A percentile compares a stretch with the other conserved stretches of the same genome.
phyloP scores from a whole-genome alignment of 2,113 vertebrate genomes.

The Callospermophilus lateralis region DNA sequence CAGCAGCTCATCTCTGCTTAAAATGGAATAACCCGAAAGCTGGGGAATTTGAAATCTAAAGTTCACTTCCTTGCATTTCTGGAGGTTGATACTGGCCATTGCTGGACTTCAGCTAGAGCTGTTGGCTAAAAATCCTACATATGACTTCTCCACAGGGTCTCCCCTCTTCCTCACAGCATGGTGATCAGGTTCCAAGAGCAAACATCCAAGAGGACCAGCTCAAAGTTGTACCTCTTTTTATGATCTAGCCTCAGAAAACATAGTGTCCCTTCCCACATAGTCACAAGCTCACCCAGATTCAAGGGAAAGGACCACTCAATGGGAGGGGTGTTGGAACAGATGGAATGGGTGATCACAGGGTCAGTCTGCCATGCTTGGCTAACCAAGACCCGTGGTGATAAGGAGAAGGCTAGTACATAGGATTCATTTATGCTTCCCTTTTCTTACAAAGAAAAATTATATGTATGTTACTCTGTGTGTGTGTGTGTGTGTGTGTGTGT shows the following conservation, averaged over 20 bases:
- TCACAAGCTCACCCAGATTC: background rate
- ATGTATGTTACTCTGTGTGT: background rate
- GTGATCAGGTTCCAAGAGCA: background rate
- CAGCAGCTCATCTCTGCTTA: background rate
- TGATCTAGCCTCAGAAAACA: background rate
- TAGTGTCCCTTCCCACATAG: background rate
- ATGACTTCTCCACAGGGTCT: background rate
- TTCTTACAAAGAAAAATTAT: background rate
- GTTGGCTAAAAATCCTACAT: background rate
- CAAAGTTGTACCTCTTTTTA: background rate
- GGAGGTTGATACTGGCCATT: background rate
- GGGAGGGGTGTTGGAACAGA: background rate
- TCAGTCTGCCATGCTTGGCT: background rate
- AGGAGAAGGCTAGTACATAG: background rate
- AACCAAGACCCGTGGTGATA: background rate
- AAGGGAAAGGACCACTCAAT: background rate
- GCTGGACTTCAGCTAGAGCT: background rate
- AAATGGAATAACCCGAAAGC: background rate
- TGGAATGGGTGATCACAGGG: background rate
- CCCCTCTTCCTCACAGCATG: background rate
- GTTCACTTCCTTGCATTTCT: background rate
- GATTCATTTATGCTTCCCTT: background rate
- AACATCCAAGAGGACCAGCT: background rate
- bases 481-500: background rate
- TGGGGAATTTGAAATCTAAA: background rate